Base-by-base conservation (phyloP, 2,113 vertebrate species). In the Engystomops pustulosus region DNA sequence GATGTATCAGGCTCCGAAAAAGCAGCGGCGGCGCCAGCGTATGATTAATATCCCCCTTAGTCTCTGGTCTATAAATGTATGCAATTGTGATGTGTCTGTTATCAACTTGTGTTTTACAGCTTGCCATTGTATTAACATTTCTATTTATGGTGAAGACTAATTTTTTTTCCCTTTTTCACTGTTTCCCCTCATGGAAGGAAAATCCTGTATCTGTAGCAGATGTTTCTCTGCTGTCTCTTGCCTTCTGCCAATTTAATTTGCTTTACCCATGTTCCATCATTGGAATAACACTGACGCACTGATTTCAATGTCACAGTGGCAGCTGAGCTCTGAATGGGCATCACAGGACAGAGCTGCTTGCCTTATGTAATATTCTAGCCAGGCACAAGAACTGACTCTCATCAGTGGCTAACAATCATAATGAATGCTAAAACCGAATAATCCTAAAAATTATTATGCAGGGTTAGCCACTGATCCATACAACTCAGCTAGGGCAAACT, bases 161-260 rank as follows among this genome's bases (percentile, higher is more conserved):
- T 8, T 9, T 11, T 65, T 65, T 65, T 30, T 41, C 20, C 67
- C 10, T 44, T 44, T 83, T 47, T 23, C 70, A 32, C 51, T 30
- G 49, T 71, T 82, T 60, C 34, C 69, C 51, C 36, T 82, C 58
- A 60, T 82, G 68, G 38, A 72, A 58, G 51, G 69, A n/a, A 30
- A n/a, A 58, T 27, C 14, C 53, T 78, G 32, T 45, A 25, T 71
- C 36, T 53, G 23, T 25, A 82, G 27, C 80, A 82, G 80, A 82
- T 82, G 80, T 72, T 72, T 44, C 80, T 53, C 68, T 55, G 27
- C 30, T 12, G 17, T 80, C 53, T 79, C 27, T 27, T 55, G 65
- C 49, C 68, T 83, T 62, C 53, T 65, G 36, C 81, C 36, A 75
- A 53, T 74, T 83, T 74, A 65, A 83, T 75, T 83, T 75, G 55